These are phyloP conservation scores for Anoplophora glabripennis DNA, from an alignment of 1,140 invertebrate genomes.

Conservation along the genomic window DNA sequence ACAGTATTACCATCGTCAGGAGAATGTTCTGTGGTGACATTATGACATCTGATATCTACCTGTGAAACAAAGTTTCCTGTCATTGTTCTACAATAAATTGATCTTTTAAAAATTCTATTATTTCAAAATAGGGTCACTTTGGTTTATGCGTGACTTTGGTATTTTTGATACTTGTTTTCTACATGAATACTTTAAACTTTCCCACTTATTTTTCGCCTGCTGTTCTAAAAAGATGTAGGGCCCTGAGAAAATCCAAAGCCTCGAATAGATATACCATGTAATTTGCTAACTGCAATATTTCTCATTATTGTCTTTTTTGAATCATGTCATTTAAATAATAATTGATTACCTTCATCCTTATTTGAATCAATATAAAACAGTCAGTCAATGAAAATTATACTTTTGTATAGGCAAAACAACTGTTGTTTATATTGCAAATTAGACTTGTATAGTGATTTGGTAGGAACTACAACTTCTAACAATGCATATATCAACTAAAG, in stretches of 20 bases:
- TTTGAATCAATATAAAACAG: too few relatives aligned
- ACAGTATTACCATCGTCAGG: too few relatives aligned
- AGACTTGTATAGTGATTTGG: slow-evolving; percentile 42
- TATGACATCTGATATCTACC: neutral
- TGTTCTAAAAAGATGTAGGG: slow-evolving; percentile 49
- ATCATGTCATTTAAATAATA: too few relatives aligned
- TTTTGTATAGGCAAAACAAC: slow-evolving; percentile 36
- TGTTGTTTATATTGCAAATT: slow-evolving; percentile 34
- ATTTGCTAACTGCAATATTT: too few relatives aligned
- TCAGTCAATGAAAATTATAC: too few relatives aligned
- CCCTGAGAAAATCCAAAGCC: too few relatives aligned
- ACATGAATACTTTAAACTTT: slow-evolving; percentile 51
- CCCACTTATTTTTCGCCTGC: slow-evolving; percentile 52
- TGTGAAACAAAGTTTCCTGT: slow-evolving; percentile 13
- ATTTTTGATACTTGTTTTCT: slow-evolving; percentile 41
- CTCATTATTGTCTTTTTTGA: too few relatives aligned
- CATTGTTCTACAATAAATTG: slow-evolving; percentile 12
- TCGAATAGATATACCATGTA: too few relatives aligned
- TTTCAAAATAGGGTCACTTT: slow-evolving; percentile 22
- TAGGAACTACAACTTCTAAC: slow-evolving; percentile 29
- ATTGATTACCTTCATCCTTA: too few relatives aligned
- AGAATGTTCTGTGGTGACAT: neutral
- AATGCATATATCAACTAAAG: slow-evolving; percentile 32
- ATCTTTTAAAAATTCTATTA: slow-evolving; percentile 26
- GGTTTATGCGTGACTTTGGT: neutral